Base-by-base conservation (phyloP, 2,888 invertebrate genomes). In the Theretra japonica region DNA sequence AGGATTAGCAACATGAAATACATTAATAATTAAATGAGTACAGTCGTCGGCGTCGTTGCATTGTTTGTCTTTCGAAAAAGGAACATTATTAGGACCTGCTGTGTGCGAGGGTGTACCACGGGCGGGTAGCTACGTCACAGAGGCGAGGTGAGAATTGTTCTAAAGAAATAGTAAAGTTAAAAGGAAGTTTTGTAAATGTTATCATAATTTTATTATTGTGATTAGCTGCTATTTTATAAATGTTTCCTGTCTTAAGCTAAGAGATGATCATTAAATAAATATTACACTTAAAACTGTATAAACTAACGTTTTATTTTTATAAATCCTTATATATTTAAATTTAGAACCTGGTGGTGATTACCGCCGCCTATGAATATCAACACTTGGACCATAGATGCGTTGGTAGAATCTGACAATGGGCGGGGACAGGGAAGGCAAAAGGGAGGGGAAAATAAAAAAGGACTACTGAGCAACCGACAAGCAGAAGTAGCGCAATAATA, bases 191-290 rank as follows among this genome's bases (percentile, higher is more conserved):
- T 88, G 88, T 90, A 89, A 89, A 90, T 91, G 91, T 92, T 93
- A 91, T 91, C 84, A 89, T 91, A 88, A 88, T 90, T 89, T 88
- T 89, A 90, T 87, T 89, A 90, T 90, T 91, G 88, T 90, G 90
- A 89, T 86, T 92, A 93, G 92, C 91, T 87, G 86, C 88, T 92
- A 91, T 91, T 93, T 91, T 91, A 89, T 91, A 89, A 92, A 92
- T 92, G 92, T 93, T 93, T 89, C 92, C 91, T 92, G 92, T 93
- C 87, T 81, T 91, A 91, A 82, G 85, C 82, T 93, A 93, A 92
- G 91, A 90, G 83, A 90, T 87, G 86, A 89, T 88, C 85, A 91
- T 90, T 89, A 90, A 65, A 90, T 91, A 91, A 92, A 91, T 88
- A 90, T 87, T 83, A 88, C 86, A 88, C 86, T 82, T 78, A 84